Evolutionary conservation across 2,797 vertebrate genomes (phyloP).

Genomic region (Scolopax bukidnonensis): DNA sequence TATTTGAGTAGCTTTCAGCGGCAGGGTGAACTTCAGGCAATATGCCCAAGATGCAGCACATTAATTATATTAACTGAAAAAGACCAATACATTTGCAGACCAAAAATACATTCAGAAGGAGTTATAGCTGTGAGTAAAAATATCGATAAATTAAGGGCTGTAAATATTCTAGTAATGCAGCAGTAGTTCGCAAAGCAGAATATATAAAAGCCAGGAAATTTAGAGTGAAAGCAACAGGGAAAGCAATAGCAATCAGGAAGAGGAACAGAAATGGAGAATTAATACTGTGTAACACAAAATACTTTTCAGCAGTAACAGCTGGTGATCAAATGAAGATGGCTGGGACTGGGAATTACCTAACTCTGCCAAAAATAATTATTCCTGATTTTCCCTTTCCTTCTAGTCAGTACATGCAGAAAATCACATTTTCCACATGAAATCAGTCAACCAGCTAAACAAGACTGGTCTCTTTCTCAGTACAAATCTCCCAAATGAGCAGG

Average conservation of each 20-base stretch:
- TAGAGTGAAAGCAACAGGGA: not conserved
- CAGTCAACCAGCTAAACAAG: slow-evolving; percentile 61
- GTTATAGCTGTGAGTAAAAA: not conserved
- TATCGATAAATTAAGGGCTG: not conserved
- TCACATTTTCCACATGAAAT: slow-evolving; percentile 53
- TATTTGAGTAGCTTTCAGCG: not conserved
- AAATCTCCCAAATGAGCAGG: slow-evolving; percentile 26
- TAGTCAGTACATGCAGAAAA: slow-evolving; percentile 34
- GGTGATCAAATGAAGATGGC: slow-evolving; percentile 59
- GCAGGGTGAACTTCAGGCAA: not conserved
- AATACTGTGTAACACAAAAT: slow-evolving; percentile 42
- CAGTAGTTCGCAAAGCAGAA: not conserved
- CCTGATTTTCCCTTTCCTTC: slow-evolving; percentile 40
- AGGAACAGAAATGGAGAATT: slow-evolving; percentile 21
- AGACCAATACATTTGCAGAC: not conserved
- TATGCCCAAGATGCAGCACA: not conserved
- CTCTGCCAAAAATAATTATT: slow-evolving; percentile 68
- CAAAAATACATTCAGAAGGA: not conserved
- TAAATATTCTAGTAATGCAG: not conserved
- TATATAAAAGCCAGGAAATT: not conserved
- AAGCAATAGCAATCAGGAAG: not conserved
- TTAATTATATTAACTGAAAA: not conserved
- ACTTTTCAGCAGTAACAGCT: slow-evolving; percentile 51
- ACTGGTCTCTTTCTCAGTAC: not conserved
- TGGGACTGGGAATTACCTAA: slow-evolving; percentile 54